Percentiles rank a stretch among this genome's conserved stretches.
Conservation (phyloP, 2,888 invertebrate genomes). For the Lithodes maja region DNA sequence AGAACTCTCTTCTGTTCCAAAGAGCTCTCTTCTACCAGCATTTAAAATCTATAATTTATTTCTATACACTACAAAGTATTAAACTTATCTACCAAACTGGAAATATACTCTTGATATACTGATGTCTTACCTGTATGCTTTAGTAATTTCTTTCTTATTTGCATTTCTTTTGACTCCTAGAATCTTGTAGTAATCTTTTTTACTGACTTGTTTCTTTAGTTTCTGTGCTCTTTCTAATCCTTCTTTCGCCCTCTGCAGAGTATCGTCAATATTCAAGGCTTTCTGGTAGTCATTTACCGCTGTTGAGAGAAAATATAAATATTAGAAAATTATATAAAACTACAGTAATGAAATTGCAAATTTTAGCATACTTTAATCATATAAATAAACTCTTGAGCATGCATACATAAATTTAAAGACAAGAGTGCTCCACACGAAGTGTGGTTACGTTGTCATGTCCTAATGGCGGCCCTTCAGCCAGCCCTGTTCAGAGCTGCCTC, state of each 20-base stretch:
- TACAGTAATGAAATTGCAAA: background rate
- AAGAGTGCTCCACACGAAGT: no score
- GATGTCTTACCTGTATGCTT: slow-evolving; percentile 85
- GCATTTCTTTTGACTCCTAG: slow-evolving; percentile 93
- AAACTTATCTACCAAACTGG: no score
- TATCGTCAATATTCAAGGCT: slow-evolving; percentile 88
- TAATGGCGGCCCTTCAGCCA: no score
- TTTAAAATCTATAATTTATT: no score
- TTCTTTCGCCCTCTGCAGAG: slow-evolving; percentile 88
- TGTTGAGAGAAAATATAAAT: slow-evolving; percentile 73
- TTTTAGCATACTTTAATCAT: background rate
- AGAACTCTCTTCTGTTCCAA: no score
- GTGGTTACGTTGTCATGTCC: no score
- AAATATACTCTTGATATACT: no score
- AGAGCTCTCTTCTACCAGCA: no score
- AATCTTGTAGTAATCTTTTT: slow-evolving; percentile 98
- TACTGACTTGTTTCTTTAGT: slow-evolving; percentile 92
- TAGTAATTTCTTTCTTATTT: slow-evolving; percentile 92
- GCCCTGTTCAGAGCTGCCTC: no score
- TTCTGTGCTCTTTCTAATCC: slow-evolving; percentile 92
- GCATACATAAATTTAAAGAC: no score
- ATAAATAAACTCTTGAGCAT: background rate
- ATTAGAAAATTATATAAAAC: background rate
- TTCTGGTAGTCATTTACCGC: slow-evolving; percentile 91
- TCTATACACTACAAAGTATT: no score